Evolutionary conservation across 2,888 invertebrate genomes (phyloP), one percentile per base, ranked within the genome.

Genomic region (Apoderus coryli): DNA sequence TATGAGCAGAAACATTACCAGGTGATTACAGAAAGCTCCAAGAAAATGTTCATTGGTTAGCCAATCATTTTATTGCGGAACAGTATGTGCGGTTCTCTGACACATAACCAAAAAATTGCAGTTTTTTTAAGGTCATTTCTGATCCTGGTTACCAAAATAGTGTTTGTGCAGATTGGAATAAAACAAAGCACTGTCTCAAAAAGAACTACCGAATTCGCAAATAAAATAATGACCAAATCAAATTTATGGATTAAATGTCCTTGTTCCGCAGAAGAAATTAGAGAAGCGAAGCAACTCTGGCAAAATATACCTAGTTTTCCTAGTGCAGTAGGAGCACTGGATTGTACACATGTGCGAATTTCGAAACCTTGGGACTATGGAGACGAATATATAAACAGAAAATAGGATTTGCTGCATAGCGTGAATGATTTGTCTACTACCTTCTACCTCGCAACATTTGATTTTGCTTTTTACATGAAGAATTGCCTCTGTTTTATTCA

Each of bases 111-210:
- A n/a, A 19, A 19, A 19, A 19, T 19, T 6, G n/a, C 6, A 19
- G 19, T 19, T 7, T 19, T 19, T 19, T 19, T 25, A 10, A 6
- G 25, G 6, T n/a, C 10, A 19, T 19, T n/a, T 6, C 19, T n/a
- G 25, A 25, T 25, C 25, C 25, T 7, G 9, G 25, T 25, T 25
- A 25, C 25, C 25, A 25, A 25, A 25, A 25, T 10, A 25, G 25
- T 10, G 10, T 25, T 6, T 9, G 25, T 6, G 25, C 6, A 25
- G 7, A 25, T 25, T 25, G 25, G 25, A 25, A 25, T 25, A 7
- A 6, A 19, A n/a, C 19, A 19, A 19, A 19, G 19, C 19, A 19
- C 19, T n/a, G 19, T 19, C 7, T 19, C 25, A n/a, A 25, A 25
- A 25, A 25, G 7, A 25, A 25, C 10, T 25, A 10, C 25, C n/a